phyloP scores from a whole-genome alignment of 2,888 invertebrate genomes.

The Temnothorax unifasciatus region DNA sequence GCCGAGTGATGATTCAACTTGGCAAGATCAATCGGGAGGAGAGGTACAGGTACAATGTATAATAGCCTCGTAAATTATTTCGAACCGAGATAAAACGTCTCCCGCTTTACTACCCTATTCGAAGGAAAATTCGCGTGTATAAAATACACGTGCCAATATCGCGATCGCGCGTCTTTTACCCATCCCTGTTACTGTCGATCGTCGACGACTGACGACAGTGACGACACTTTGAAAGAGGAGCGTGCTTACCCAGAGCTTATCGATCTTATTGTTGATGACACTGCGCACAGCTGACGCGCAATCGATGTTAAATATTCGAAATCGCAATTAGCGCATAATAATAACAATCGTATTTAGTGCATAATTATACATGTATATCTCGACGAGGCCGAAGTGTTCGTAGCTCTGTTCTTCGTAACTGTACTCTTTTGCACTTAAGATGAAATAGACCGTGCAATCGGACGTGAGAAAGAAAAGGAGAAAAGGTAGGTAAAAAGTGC shows the following conservation, averaged over 20 bases:
- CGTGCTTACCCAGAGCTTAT: constrained; percentile 10
- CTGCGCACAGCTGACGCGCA: neutral
- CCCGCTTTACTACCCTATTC: neutral
- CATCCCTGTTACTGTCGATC: too few species aligned
- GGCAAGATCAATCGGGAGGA: neutral
- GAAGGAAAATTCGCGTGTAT: neutral
- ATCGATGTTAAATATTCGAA: neutral
- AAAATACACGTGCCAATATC: neutral
- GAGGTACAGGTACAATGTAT: neutral
- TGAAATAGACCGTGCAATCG: too few species aligned
- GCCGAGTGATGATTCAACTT: neutral
- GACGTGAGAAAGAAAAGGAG: too few species aligned
- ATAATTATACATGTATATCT: neutral
- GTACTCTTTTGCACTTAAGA: too few species aligned
- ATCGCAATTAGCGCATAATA: neutral
- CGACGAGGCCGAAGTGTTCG: neutral
- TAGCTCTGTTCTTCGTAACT: too few species aligned
- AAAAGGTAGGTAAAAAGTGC: too few species aligned
- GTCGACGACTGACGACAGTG: neutral
- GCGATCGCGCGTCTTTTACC: neutral
- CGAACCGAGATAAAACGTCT: neutral
- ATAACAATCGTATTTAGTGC: neutral
- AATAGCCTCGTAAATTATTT: constrained; percentile 25
- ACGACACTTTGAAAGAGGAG: neutral
- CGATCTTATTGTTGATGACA: neutral